Evolutionary conservation across 2,113 vertebrate genomes (phyloP).

Genomic region (Dipodomys stephensi): DNA sequence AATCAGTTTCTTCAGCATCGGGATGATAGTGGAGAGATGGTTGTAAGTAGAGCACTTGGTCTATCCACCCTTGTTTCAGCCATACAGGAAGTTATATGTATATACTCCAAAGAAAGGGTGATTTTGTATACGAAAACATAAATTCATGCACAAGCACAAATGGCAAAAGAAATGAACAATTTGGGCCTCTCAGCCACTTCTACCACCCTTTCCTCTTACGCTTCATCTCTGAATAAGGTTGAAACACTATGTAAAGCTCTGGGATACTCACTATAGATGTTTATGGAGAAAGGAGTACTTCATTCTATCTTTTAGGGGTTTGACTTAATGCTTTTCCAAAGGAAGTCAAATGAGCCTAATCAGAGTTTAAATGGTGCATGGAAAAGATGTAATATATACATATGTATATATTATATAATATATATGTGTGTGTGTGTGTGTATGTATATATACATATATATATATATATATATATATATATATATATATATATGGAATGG

Average conservation of each 20-base stretch:
- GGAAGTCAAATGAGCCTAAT: background rate
- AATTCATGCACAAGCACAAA: background rate
- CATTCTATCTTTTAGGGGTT: background rate
- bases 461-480: too few species aligned
- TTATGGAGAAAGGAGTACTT: background rate
- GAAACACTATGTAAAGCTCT: background rate
- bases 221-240: background rate
- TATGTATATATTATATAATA: background rate
- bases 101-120: background rate
- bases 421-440: too few species aligned
- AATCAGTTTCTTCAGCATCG: background rate
- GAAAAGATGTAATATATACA: background rate
- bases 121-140: background rate
- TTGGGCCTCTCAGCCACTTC: background rate
- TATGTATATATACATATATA: too few species aligned
- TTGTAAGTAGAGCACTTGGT: background rate
- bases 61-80: background rate
- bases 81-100: background rate
- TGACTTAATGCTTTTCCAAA: conserved; percentile 4
- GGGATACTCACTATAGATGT: background rate
- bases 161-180: background rate
- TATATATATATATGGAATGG: background rate
- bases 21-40: background rate
- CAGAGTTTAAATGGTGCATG: background rate
- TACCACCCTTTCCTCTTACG: background rate